A percentile compares a stretch with the other conserved stretches of the same genome.
Conservation (phyloP, 2,888 invertebrate species). For the Drosophila maculinotata region DNA sequence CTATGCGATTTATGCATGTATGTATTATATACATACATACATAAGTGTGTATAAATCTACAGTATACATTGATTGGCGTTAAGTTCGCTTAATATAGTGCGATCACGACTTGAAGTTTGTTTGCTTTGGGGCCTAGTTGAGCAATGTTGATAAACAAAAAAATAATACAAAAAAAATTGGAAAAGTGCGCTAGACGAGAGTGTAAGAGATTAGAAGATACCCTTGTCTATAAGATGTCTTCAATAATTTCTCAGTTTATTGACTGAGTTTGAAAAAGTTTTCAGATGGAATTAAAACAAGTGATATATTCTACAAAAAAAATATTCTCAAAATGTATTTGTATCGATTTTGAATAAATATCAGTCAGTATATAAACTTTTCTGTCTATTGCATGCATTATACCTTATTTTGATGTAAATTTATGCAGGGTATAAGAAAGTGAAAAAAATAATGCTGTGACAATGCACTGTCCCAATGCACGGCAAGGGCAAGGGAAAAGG, state of each 20-base stretch:
- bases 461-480: slow-evolving; percentile 16
- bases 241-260: too few species aligned
- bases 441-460: not conserved
- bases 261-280: too few species aligned
- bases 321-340: too few species aligned
- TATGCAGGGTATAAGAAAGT: not conserved
- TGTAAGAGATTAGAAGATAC: not conserved
- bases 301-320: not conserved
- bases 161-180: not conserved
- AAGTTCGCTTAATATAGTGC: slow-evolving; percentile 50
- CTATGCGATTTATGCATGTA: slow-evolving; percentile 5
- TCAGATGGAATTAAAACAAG: too few species aligned
- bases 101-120: slow-evolving; percentile 61
- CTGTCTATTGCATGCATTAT: too few species aligned
- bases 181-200: not conserved
- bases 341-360: not conserved
- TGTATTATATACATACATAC: slow-evolving; percentile 2
- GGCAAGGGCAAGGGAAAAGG: slow-evolving; percentile 1
- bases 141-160: slow-evolving; percentile 44
- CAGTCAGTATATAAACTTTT: not conserved
- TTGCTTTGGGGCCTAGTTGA: slow-evolving; percentile 31
- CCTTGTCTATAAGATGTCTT: too few species aligned
- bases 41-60: slow-evolving; percentile 22
- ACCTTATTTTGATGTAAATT: not conserved
- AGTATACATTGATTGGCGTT: slow-evolving; percentile 27